Evolutionary conservation across 2,797 vertebrate genomes (phyloP).

Genomic region (Orientallactaga sibirica): DNA sequence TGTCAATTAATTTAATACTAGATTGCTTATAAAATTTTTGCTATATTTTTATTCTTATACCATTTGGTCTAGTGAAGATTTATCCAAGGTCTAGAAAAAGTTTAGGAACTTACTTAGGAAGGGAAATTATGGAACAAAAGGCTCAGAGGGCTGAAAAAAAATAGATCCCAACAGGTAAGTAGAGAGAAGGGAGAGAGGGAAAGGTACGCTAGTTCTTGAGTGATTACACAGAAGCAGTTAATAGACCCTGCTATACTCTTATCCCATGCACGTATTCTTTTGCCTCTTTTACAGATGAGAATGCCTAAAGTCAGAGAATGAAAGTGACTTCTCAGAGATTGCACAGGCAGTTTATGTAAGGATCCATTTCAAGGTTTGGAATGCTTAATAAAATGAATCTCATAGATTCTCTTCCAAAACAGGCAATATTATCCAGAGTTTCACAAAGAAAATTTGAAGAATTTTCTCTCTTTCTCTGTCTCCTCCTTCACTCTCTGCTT

Average conservation of each 20-base stretch:
- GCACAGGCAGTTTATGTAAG: slow-evolving; percentile 25
- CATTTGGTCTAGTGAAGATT: slow-evolving; percentile 16
- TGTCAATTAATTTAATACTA: slow-evolving; percentile 84
- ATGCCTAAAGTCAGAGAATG: slow-evolving; percentile 19
- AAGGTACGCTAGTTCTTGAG: background rate
- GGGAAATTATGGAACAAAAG: slow-evolving; percentile 10
- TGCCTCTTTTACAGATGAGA: slow-evolving; percentile 54
- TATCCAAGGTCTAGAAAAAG: slow-evolving; percentile 14
- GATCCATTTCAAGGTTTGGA: background rate
- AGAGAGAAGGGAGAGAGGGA: background rate
- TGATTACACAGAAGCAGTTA: background rate
- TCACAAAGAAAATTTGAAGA: slow-evolving; percentile 33
- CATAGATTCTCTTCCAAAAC: background rate
- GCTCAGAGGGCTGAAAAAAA: background rate
- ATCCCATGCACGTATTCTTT: background rate
- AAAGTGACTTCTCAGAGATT: slow-evolving; percentile 39
- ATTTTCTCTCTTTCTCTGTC: too few relatives aligned
- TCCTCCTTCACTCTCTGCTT: too few relatives aligned
- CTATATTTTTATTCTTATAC: slow-evolving; percentile 19
- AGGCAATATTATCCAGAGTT: slow-evolving; percentile 5
- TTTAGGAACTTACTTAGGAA: slow-evolving; percentile 31
- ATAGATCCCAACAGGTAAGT: background rate
- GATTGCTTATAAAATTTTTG: slow-evolving; percentile 71
- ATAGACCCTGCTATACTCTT: background rate
- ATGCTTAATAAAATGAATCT: slow-evolving; percentile 55